Evolutionary conservation across 2,888 invertebrate genomes (phyloP).

Genomic region (Drosophila acutilabella): DNA sequence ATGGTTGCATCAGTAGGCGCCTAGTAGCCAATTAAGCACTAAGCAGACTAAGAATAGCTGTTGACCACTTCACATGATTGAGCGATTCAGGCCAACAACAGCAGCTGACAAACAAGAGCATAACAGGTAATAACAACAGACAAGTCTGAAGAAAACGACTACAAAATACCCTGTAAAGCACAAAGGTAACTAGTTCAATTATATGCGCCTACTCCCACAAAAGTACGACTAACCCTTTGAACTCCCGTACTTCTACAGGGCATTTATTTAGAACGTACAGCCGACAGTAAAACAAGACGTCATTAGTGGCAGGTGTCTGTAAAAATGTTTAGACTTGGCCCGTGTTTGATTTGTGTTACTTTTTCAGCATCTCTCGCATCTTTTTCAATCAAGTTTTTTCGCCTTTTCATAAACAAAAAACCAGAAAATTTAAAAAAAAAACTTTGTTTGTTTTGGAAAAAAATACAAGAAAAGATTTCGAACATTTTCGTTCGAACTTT

Average conservation of each 20-base stretch:
- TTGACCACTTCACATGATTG: slow-evolving; percentile 79
- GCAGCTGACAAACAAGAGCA: slow-evolving; percentile 30
- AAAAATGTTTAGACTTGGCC: slow-evolving; percentile 79
- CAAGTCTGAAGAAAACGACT: neutral
- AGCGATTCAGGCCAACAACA: slow-evolving; percentile 71
- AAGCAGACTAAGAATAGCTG: slow-evolving; percentile 49
- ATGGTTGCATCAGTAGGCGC: slow-evolving; percentile 68
- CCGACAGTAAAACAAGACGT: slow-evolving; percentile 71
- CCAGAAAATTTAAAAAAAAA: slow-evolving; percentile 14
- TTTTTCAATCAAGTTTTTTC: slow-evolving; percentile 20
- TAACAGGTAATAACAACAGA: slow-evolving; percentile 13
- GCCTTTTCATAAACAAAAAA: slow-evolving; percentile 69
- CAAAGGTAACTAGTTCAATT: neutral
- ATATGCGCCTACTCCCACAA: too few species aligned
- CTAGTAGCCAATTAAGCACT: slow-evolving; percentile 65
- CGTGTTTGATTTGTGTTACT: slow-evolving; percentile 71
- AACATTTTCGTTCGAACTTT: slow-evolving; percentile 19
- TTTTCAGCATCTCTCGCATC: slow-evolving; percentile 37
- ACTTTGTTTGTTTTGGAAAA: slow-evolving; percentile 45
- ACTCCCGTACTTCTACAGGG: slow-evolving; percentile 4
- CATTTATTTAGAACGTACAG: slow-evolving; percentile 42
- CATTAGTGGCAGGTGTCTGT: slow-evolving; percentile 80
- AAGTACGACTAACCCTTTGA: too few species aligned
- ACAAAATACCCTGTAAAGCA: slow-evolving; percentile 15
- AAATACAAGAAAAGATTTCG: slow-evolving; percentile 3